These are phyloP conservation scores for Dryobates pubescens DNA, from an alignment of 2,797 vertebrate species.

Conservation along the genomic window DNA sequence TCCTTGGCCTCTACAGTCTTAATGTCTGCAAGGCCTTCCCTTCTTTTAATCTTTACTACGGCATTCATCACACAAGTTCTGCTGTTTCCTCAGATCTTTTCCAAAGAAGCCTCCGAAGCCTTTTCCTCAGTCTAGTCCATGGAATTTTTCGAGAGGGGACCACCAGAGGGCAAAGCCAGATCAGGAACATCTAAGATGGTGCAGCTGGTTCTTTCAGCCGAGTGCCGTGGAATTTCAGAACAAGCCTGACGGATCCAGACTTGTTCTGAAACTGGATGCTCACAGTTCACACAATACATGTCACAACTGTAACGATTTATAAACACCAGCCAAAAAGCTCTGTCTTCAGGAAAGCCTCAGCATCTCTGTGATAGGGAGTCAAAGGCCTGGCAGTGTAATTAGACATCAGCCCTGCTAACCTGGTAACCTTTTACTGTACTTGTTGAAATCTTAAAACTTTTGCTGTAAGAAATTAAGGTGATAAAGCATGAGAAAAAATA, in stretches of 20 bases:
- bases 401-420: background rate
- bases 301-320: fast-evolving
- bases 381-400: background rate
- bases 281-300: fast-evolving
- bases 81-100: background rate
- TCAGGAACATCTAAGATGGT: background rate
- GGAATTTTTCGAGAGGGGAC: background rate
- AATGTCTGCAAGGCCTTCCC: background rate
- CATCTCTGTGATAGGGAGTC: background rate
- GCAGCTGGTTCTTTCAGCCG: background rate
- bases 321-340: background rate
- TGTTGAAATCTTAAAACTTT: background rate
- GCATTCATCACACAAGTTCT: background rate
- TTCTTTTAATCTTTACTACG: background rate
- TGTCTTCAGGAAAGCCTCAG: background rate
- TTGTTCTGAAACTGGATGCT: background rate
- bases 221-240: fast-evolving
- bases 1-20: background rate
- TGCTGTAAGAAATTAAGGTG: background rate
- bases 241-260: background rate
- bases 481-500: background rate
- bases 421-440: background rate
- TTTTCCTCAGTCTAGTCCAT: background rate
- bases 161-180: slow-evolving; percentile 63
- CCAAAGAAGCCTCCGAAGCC: background rate